Evolutionary conservation across 2,113 vertebrate species (phyloP), one percentile per base, ranked within the genome.

Genomic region (Heterocephalus glaber): DNA sequence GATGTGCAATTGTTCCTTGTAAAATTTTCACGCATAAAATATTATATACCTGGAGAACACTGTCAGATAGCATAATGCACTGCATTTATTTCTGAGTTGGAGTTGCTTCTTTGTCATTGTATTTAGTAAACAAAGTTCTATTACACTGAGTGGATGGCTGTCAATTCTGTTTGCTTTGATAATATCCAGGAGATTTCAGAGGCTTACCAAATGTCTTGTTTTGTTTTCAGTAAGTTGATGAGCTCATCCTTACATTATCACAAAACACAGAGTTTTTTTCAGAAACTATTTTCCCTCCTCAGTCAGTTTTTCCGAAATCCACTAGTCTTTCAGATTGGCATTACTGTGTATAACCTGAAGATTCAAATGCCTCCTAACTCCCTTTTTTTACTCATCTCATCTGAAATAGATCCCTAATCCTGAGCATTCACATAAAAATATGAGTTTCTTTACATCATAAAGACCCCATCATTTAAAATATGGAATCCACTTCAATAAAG

Each of bases 11-110:
- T 95, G 85, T 95, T 92, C 65, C 66, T 96, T 81, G 30, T 60
- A 54, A 86, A 84, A 85, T 94, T 96, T 96, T 97, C 82, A 96
- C 90, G 91, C 61, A 94, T 91, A 96, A 94, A 96, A 95, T 91
- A 89, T 91, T 54, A 92, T 82, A 86, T 79, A 87, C 58, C 58
- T 11, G n/a, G 77, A 95, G 56, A 91, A 86, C 24, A 70, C 74
- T 91, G 83, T 96, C 92, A 91, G 24, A 24, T 38, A 58, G 80
- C 54, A 91, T 74, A 95, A 95, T 61, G 35, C 10, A 47, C 8
- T 65, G 33, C 76, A 70, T 92, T 92, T 83, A 86, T 91, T 83
- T 94, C 65, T 74, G 61, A 86, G 63, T n/a, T 87, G 60, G 20
- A 7, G 1, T 58, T 82, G 14, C 41, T 54, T 77, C 13, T 86